Evolutionary conservation across 1,140 invertebrate genomes (phyloP).

Genomic region (Eufriesea mexicana): DNA sequence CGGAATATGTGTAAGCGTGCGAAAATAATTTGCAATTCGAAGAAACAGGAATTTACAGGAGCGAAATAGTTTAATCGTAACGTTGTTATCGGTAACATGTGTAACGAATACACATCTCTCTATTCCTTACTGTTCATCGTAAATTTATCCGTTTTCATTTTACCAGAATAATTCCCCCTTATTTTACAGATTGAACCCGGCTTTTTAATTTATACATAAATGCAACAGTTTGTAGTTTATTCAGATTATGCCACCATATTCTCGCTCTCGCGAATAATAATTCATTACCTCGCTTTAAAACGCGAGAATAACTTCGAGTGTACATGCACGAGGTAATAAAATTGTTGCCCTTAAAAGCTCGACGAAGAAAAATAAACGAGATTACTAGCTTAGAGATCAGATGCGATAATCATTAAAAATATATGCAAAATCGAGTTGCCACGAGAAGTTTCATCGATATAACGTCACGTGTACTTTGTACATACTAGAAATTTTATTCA

Average conservation of each 20-base stretch:
- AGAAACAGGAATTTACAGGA: neutral
- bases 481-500: too few relatives aligned
- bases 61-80: neutral
- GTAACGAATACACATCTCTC: too few relatives aligned
- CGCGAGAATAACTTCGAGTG: neutral
- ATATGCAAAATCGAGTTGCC: too few relatives aligned
- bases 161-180: too few relatives aligned
- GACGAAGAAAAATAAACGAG: neutral
- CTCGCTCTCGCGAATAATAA: too few relatives aligned
- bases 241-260: neutral
- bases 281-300: neutral
- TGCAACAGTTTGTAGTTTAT: neutral
- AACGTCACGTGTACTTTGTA: too few relatives aligned
- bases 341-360: neutral
- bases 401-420: neutral
- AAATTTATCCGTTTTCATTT: too few relatives aligned
- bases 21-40: neutral
- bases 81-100: too few relatives aligned
- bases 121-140: too few relatives aligned
- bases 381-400: neutral
- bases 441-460: too few relatives aligned
- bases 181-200: too few relatives aligned
- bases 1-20: neutral
- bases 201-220: neutral
- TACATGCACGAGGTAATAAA: neutral